These are phyloP conservation scores for Papilio helenus DNA, from an alignment of 1,140 invertebrate species.

Conservation along the genomic window DNA sequence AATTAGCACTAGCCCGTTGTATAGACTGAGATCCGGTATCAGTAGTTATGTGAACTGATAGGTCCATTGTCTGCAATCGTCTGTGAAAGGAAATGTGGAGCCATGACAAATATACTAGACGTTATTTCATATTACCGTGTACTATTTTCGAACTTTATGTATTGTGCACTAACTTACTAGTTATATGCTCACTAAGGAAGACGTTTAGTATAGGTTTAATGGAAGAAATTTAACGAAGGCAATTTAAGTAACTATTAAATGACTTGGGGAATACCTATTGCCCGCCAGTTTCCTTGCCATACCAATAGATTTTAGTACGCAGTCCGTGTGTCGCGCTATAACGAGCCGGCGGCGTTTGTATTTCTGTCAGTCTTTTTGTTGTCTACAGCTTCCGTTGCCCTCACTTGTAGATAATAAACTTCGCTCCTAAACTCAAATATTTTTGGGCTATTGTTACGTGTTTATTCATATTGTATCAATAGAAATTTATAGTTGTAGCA, in stretches of 20 bases:
- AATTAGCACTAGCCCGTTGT: not conserved
- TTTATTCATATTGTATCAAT: not conserved
- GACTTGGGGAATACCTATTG: not conserved
- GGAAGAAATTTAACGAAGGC: too few relatives aligned
- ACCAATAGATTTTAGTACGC: constrained; percentile 46
- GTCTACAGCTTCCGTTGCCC: constrained; percentile 52
- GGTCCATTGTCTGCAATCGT: constrained; percentile 21
- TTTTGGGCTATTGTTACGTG: too few relatives aligned
- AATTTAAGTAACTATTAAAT: too few relatives aligned
- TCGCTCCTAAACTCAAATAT: not conserved
- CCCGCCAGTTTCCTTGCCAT: constrained; percentile 39
- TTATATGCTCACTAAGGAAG: too few relatives aligned
- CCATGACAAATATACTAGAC: constrained; percentile 16
- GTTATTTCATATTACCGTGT: constrained; percentile 5
- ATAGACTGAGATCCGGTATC: constrained; percentile 19
- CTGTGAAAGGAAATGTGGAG: constrained; percentile 37
- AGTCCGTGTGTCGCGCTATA: constrained; percentile 52
- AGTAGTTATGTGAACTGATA: not conserved
- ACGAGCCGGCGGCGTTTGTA: constrained; percentile 64
- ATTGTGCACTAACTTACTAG: not conserved
- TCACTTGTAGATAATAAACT: constrained; percentile 41
- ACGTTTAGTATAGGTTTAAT: too few relatives aligned
- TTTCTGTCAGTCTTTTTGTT: constrained; percentile 47
- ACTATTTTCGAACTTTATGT: not conserved
- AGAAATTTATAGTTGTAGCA: too few relatives aligned